Conservation (phyloP, 2,113 vertebrate species). For the Eupsittula cactorum region DNA sequence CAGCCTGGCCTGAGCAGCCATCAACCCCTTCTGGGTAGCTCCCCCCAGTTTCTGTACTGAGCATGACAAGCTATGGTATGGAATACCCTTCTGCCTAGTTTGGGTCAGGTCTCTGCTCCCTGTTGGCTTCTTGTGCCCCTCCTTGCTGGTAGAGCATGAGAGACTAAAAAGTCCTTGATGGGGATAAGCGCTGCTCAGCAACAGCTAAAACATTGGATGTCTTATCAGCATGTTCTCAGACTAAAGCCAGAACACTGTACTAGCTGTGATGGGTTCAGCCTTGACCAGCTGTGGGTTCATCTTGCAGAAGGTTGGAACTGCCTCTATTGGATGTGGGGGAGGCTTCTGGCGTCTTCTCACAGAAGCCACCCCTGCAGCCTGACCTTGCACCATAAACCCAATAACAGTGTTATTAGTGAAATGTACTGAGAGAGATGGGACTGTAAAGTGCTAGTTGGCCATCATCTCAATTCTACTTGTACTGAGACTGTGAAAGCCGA, state of each 20-base stretch:
- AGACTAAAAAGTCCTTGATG: neutral
- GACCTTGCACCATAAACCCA: neutral
- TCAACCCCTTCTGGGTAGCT: neutral
- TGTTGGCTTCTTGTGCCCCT: neutral
- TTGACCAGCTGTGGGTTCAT: rapidly evolving
- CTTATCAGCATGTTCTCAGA: neutral
- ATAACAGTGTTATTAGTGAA: neutral
- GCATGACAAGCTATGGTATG: neutral
- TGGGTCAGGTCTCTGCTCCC: neutral
- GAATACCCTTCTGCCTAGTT: neutral
- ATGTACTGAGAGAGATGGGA: neutral
- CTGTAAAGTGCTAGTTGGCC: neutral
- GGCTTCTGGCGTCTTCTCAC: neutral
- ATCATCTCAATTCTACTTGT: rapidly evolving
- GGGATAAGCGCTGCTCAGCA: neutral
- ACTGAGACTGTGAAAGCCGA: neutral
- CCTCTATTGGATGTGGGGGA: neutral
- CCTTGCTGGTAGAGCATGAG: neutral
- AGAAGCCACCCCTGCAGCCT: neutral
- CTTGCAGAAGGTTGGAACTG: neutral
- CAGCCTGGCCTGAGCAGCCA: neutral
- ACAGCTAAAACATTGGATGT: neutral
- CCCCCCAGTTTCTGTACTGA: neutral
- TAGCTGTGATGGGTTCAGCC: neutral
- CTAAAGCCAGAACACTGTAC: neutral